Percentiles rank a stretch among this genome's conserved stretches.
Conservation (phyloP, 2,797 vertebrate genomes). For the Rhinoraja longicauda region DNA sequence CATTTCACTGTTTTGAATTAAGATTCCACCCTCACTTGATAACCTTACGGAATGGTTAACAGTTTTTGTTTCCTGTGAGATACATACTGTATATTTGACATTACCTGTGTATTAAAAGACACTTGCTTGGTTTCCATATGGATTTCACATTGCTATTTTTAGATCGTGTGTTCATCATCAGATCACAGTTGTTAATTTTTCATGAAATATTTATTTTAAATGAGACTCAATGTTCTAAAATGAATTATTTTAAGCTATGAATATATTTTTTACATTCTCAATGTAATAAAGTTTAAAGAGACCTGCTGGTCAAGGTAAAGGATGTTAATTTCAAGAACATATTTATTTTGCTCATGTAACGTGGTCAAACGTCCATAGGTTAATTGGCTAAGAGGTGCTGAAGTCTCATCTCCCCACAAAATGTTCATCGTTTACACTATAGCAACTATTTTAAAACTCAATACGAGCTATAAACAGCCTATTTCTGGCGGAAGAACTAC, state of each 20-base stretch:
- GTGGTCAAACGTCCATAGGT: neutral
- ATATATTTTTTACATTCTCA: neutral
- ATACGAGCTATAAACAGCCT: neutral
- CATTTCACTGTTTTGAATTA: neutral
- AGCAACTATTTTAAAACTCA: neutral
- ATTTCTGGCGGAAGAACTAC: too few species aligned
- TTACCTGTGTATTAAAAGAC: neutral
- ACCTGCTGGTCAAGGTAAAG: neutral
- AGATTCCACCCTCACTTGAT: neutral
- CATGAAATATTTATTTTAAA: neutral
- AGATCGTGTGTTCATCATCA: neutral
- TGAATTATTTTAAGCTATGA: slow-evolving; percentile 26
- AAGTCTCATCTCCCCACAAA: neutral
- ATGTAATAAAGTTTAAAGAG: neutral
- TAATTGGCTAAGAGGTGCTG: neutral
- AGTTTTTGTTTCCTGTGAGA: too few species aligned
- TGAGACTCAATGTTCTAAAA: slow-evolving; percentile 8
- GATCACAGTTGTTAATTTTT: slow-evolving; percentile 8
- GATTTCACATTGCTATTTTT: slow-evolving; percentile 23
- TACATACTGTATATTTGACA: neutral
- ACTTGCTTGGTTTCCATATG: neutral
- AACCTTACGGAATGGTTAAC: neutral
- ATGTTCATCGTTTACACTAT: neutral
- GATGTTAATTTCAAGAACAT: neutral
- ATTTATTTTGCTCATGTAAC: neutral